phyloP scores from a whole-genome alignment of 2,797 vertebrate genomes.

The Chanos chanos region DNA sequence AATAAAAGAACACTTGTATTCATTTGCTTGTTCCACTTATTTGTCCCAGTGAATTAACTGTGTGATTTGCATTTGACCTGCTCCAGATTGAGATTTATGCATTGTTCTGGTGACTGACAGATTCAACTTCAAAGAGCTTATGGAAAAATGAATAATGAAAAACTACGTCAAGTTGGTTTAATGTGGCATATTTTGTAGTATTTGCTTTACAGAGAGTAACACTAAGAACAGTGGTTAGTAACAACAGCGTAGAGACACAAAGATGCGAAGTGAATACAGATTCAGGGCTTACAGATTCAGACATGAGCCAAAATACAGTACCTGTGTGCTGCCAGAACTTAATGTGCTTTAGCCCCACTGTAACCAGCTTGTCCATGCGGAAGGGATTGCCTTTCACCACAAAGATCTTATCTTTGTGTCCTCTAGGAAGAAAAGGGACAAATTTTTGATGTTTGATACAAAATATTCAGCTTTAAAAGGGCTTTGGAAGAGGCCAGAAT shows the following conservation, averaged over 20 bases:
- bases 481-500: too few relatives aligned
- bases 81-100: neutral
- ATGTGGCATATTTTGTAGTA: slow-evolving; percentile 11
- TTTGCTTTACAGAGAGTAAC: neutral
- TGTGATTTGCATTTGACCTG: too few relatives aligned
- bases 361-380: slow-evolving; percentile 88
- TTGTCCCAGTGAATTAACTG: too few relatives aligned
- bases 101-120: neutral
- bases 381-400: slow-evolving; percentile 92
- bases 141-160: neutral
- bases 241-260: too few relatives aligned
- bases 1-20: too few relatives aligned
- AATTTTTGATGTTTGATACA: neutral
- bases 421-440: slow-evolving; percentile 43
- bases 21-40: too few relatives aligned
- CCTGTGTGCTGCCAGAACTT: slow-evolving; percentile 98
- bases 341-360: slow-evolving; percentile 94
- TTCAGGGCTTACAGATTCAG: too few relatives aligned
- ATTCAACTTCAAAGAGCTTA: too few relatives aligned
- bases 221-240: neutral
- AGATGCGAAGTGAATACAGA: too few relatives aligned
- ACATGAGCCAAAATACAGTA: slow-evolving; percentile 59
- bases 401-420: slow-evolving; percentile 93
- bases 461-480: too few relatives aligned
- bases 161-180: neutral